phyloP scores from a whole-genome alignment of 2,888 invertebrate species.

The Gortyna flavago region DNA sequence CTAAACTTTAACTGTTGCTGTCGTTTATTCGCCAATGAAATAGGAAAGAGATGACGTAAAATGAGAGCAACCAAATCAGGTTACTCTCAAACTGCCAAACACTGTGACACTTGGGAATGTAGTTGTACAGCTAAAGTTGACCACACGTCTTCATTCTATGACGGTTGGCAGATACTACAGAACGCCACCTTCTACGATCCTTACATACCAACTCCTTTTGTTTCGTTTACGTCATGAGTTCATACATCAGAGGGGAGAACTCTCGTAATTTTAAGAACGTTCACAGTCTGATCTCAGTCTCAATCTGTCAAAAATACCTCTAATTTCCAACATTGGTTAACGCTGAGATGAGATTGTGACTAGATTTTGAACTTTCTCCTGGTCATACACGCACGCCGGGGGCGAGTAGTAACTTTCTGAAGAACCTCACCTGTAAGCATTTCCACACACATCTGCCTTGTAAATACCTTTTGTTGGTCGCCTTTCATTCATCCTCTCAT shows the following conservation, averaged over 20 bases:
- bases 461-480: not conserved
- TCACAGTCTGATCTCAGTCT: no score
- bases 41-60: not conserved
- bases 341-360: no score
- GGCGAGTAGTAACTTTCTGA: not conserved
- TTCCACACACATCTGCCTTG: not conserved
- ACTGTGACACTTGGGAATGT: no score
- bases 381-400: no score
- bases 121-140: not conserved
- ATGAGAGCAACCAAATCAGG: not conserved
- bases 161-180: not conserved
- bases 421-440: not conserved
- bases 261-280: no score
- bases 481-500: not conserved
- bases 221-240: no score
- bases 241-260: no score
- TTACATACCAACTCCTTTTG: no score
- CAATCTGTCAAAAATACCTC: no score
- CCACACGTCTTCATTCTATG: not conserved
- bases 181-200: no score
- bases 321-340: no score
- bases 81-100: not conserved
- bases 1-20: constrained; percentile 7
- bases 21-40: constrained; percentile 1
- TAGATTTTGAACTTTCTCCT: no score